These are phyloP conservation scores for Neoitamus cyanurus DNA, from an alignment of 2,888 invertebrate genomes.

Conservation along the genomic window DNA sequence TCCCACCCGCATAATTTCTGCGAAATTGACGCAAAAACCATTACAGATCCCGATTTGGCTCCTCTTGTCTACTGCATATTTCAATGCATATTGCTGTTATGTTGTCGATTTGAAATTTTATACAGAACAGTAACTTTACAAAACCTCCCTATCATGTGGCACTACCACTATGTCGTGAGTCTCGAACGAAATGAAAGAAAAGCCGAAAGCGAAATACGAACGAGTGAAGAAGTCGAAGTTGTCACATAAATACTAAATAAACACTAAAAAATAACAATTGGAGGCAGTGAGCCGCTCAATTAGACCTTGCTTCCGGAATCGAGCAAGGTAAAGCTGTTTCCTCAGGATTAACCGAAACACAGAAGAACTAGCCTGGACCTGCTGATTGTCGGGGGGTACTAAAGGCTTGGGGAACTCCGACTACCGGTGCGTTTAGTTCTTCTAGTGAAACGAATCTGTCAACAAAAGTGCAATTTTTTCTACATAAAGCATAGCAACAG, in stretches of 20 bases:
- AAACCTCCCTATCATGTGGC: neutral
- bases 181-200: conserved; percentile 36
- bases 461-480: neutral
- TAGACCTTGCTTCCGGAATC: neutral
- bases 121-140: neutral
- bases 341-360: neutral
- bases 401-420: neutral
- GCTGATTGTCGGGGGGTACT: neutral
- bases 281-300: neutral
- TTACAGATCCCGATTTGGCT: no score
- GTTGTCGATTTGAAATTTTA: neutral
- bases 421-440: conserved; percentile 3
- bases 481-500: neutral
- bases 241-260: conserved; percentile 32
- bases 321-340: neutral
- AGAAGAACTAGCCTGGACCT: neutral
- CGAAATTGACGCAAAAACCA: no score
- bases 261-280: conserved; percentile 31
- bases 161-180: neutral
- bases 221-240: conserved; percentile 33
- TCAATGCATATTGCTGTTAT: no score
- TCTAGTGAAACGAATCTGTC: conserved; percentile 15
- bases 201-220: conserved; percentile 22
- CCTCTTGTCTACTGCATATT: no score
- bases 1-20: no score